phyloP scores from a whole-genome alignment of 1,140 invertebrate genomes.

The Drosophila kurseongensis region DNA sequence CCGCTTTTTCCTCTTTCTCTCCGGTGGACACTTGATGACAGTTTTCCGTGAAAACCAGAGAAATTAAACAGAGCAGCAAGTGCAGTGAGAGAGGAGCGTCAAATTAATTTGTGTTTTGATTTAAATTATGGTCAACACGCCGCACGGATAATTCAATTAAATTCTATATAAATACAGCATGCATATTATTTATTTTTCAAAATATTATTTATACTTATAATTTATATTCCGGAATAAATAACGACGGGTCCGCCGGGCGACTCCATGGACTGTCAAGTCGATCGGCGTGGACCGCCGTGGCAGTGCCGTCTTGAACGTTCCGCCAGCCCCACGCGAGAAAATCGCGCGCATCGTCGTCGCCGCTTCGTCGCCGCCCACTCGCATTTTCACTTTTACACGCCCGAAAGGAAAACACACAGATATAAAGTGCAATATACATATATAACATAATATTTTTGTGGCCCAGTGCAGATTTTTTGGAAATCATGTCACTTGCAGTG shows the following conservation, averaged over 20 bases:
- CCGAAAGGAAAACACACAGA: constrained; percentile 29
- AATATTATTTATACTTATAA: constrained; percentile 70
- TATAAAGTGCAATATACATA: constrained; percentile 43
- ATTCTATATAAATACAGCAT: constrained; percentile 62
- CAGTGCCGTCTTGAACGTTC: constrained; percentile 73
- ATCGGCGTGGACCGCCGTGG: constrained; percentile 41
- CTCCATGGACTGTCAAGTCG: constrained; percentile 77
- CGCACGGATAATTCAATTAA: constrained; percentile 62
- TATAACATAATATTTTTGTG: constrained; percentile 48
- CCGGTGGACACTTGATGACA: constrained; percentile 31
- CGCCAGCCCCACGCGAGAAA: constrained; percentile 63
- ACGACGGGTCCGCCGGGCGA: constrained; percentile 41
- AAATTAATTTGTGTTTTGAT: constrained; percentile 74
- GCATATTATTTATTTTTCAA: constrained; percentile 57
- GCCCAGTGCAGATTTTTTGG: constrained; percentile 72
- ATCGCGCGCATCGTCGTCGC: constrained; percentile 42
- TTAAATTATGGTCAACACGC: constrained; percentile 71
- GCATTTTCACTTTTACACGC: constrained; percentile 53
- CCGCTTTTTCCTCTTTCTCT: constrained; percentile 1
- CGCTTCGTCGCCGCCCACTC: constrained; percentile 44
- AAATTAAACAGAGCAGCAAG: constrained; percentile 41
- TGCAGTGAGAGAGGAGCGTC: constrained; percentile 22
- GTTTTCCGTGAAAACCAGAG: constrained; percentile 24
- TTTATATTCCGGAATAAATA: constrained; percentile 74
- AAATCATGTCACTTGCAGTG: constrained; percentile 77